Base-by-base conservation (phyloP, 2,888 invertebrate genomes). In the Sinelater perroti region DNA sequence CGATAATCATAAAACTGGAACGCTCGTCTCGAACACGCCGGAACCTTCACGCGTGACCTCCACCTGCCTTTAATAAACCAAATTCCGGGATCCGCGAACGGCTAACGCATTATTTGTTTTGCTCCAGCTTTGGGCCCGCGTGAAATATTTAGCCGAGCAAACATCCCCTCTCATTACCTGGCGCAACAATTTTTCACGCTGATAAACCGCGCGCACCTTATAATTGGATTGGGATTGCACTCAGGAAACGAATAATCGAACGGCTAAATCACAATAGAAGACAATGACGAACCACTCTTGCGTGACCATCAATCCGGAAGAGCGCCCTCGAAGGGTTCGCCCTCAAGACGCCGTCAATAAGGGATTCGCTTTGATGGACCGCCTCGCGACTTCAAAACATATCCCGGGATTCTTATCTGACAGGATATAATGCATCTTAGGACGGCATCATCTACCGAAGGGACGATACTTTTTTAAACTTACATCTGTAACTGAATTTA, bases 221-320 rank as follows among this genome's bases (percentile, higher is more conserved):
- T 55, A 55, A 55, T 49, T 49, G 55, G 55, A 55, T 47, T 18
- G 33, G 30, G 49, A 49, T 55, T 55, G 26, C 49, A 47, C 31
- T 42, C 38, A 11, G 40, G 49, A 49, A 49, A 49, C 65, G 62
- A 66, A 68, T 69, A 69, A 69, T 69, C 66, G 70, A 66, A 64
- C 68, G 61, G 65, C 65, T 69, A 70, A 70, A 70, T 70, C 70
- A 69, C 64, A 61, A 67, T 66, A 69, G 69, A 69, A 69, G 70
- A 69, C 70, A 69, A 69, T 69, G 68, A 69, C 65, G 67, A 67
- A 68, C 65, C 63, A 65, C 59, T 66, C 64, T 65, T 64, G 67
- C 67, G 67, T 66, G 66, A 67, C 67, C 68, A 68, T 70, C 67
- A 70, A 68, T 70, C 56, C 61, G 61, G 47, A 52, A 57, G 38